Base-by-base conservation (phyloP, 2,797 vertebrate genomes). In the Chaunax sp. region DNA sequence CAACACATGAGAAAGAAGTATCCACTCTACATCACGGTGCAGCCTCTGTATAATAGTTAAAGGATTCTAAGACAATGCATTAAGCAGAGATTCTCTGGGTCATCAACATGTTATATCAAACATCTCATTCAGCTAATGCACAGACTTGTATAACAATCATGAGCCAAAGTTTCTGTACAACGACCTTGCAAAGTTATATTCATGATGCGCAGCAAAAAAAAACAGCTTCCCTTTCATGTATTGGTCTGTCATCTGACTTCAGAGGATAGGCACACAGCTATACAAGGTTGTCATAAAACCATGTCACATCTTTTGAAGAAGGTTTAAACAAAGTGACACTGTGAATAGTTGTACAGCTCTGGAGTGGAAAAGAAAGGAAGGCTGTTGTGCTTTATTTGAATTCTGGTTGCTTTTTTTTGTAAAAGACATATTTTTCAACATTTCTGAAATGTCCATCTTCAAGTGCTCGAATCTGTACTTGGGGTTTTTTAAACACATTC, bases 221-320 rank as follows among this genome's bases (percentile, higher is more conserved):
- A 81, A 75, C 73, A 67, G 60, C 57, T 58, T 81, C 41, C 63
- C 73, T 82, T 83, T 84, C 41, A 75, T 77, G 73, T 75, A 62
- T 30, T 26, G 33, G 40, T 65, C 64, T 74, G 78, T 77, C 76
- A 78, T 77, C 69, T 63, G 6, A 53, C 51, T 77, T 86, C 69
- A 74, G 69, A 75, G 64, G 53, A 61, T 33, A 25, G 64, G 43
- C 56, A 70, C 53, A 76, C 74, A 68, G 64, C 44, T 55, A 52
- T 64, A 64, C 47, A 60, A 72, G 57, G 56, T 40, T 81, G 72
- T 81, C 76, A 80, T 64, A 74, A 28, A 55, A 20, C 25, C 11
- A 55, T 60, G 75, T 56, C 57, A 40, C 44, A 59, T 82, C 71
- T 75, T 77, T 68, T 44, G 49, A 78, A 53, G 63, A 67, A 51